Evolutionary conservation across 2,888 invertebrate species (phyloP).

Genomic region (Cryptocephalus primarius): DNA sequence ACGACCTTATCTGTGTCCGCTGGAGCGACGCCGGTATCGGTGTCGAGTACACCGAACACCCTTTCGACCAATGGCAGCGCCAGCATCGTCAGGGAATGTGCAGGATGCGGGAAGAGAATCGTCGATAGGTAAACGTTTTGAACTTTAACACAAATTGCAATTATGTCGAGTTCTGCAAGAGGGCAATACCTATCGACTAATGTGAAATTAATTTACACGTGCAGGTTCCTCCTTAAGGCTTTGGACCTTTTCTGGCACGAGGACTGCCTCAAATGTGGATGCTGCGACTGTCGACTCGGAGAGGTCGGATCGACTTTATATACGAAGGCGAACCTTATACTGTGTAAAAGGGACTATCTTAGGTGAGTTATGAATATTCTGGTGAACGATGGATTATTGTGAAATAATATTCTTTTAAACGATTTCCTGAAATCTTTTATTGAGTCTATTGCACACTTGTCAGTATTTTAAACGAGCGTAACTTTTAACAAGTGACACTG

Average conservation of each 20-base stretch:
- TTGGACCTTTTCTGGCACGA: slow-evolving; percentile 90
- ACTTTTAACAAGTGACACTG: too few relatives aligned
- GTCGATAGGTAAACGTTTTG: slow-evolving; percentile 43
- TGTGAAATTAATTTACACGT: background rate
- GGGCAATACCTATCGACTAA: background rate
- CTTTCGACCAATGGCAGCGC: slow-evolving; percentile 28
- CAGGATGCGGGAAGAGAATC: slow-evolving; percentile 78
- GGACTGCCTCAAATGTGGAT: slow-evolving; percentile 85
- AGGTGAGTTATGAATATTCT: slow-evolving; percentile 45
- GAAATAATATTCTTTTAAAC: too few relatives aligned
- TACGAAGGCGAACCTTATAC: slow-evolving; percentile 81
- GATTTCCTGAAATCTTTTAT: too few relatives aligned
- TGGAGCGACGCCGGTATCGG: slow-evolving; percentile 25
- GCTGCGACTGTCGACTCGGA: slow-evolving; percentile 86
- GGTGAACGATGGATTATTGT: too few relatives aligned
- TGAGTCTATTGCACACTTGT: too few relatives aligned
- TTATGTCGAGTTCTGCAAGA: too few relatives aligned
- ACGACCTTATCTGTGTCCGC: slow-evolving; percentile 26
- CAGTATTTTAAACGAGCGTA: too few relatives aligned
- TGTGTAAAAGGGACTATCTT: slow-evolving; percentile 86
- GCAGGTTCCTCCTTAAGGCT: slow-evolving; percentile 64
- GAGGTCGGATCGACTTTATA: slow-evolving; percentile 87
- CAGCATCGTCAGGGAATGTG: slow-evolving; percentile 51
- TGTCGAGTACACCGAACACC: slow-evolving; percentile 26
- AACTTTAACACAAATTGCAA: background rate